Percentiles rank a stretch among this genome's conserved stretches.
These are phyloP conservation scores for Dreissena rostriformis DNA, from an alignment of 1,140 invertebrate genomes.

Conservation along the genomic window DNA sequence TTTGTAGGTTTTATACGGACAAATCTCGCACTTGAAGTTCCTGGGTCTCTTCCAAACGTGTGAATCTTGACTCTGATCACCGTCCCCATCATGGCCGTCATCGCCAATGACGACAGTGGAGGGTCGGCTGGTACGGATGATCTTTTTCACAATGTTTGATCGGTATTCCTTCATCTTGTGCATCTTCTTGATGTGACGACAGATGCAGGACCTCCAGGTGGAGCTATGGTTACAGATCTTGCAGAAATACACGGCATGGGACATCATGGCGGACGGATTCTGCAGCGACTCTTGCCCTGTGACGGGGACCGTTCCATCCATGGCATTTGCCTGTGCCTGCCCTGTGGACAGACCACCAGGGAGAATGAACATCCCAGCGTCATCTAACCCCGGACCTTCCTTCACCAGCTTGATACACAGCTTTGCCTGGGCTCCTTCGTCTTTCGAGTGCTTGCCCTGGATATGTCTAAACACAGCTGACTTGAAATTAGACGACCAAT, in stretches of 20 bases:
- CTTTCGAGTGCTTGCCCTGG: constrained; percentile 65
- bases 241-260: constrained; percentile 64
- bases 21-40: constrained; percentile 85
- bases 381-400: constrained; percentile 44
- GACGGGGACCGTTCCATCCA: background rate
- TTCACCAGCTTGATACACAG: constrained; percentile 65
- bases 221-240: constrained; percentile 72
- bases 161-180: constrained; percentile 63
- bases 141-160: constrained; percentile 38
- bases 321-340: background rate
- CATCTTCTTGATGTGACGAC: constrained; percentile 64
- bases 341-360: constrained; percentile 11
- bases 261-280: constrained; percentile 47
- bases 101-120: too few species aligned
- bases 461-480: constrained; percentile 72
- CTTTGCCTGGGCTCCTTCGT: constrained; percentile 59
- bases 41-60: constrained; percentile 52
- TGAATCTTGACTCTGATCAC: constrained; percentile 31
- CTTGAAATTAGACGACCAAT: constrained; percentile 68
- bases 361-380: constrained; percentile 34
- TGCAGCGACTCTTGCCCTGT: constrained; percentile 49
- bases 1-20: constrained; percentile 88
- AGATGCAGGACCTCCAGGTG: constrained; percentile 61
- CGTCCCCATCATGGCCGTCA: background rate
- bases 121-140: constrained; percentile 18